These are phyloP conservation scores for Tortricodes alternella DNA, from an alignment of 2,888 invertebrate species.

Conservation along the genomic window DNA sequence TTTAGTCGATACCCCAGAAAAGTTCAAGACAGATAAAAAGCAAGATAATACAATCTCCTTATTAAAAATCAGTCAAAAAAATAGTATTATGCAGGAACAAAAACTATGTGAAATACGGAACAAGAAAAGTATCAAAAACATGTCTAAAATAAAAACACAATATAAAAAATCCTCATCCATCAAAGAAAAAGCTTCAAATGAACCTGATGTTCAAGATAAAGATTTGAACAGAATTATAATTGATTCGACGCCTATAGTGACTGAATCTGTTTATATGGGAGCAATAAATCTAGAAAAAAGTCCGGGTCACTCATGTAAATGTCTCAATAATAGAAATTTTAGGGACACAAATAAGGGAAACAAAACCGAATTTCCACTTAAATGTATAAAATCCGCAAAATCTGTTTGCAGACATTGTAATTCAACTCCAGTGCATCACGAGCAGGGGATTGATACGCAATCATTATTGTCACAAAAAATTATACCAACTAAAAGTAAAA, in stretches of 20 bases:
- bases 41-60: slow-evolving; percentile 22
- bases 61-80: slow-evolving; percentile 2
- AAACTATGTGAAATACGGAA: not conserved
- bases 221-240: slow-evolving; percentile 7
- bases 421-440: not conserved
- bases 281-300: slow-evolving; percentile 64
- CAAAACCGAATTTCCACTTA: slow-evolving; percentile 33
- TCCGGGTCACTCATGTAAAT: slow-evolving; percentile 51
- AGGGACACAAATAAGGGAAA: not conserved
- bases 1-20: slow-evolving; percentile 31
- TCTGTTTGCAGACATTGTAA: slow-evolving; percentile 41
- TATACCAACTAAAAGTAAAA: not conserved
- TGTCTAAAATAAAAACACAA: too few species aligned
- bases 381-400: slow-evolving; percentile 43
- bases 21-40: slow-evolving; percentile 28
- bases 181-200: not conserved
- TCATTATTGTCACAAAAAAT: not conserved
- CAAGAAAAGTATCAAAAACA: not conserved
- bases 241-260: slow-evolving; percentile 37
- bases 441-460: not conserved
- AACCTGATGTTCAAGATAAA: not conserved
- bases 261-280: slow-evolving; percentile 63
- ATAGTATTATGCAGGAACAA: not conserved
- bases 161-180: too few species aligned
- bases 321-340: slow-evolving; percentile 32